Evolutionary conservation across 2,797 vertebrate species (phyloP).

Genomic region (Lepilemur ruficaudatus): DNA sequence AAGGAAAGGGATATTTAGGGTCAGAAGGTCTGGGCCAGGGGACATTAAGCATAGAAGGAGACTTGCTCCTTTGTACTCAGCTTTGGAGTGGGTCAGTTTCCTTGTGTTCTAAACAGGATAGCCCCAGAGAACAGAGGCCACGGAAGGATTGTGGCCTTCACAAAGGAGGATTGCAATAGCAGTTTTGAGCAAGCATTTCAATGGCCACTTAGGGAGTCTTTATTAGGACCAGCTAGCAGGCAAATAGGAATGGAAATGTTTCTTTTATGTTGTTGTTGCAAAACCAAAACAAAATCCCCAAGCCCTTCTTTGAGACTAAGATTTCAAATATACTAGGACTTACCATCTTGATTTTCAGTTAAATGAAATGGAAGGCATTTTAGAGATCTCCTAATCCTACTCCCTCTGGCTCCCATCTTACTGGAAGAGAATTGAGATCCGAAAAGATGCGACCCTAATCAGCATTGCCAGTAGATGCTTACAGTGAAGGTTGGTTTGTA

Average conservation of each 20-base stretch:
- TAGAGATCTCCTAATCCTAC: neutral
- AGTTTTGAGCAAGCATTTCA: conserved; percentile 41
- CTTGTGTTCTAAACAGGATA: conserved; percentile 73
- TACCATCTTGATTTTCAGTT: conserved; percentile 44
- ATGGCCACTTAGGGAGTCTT: conserved; percentile 20
- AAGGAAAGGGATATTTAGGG: conserved; percentile 76
- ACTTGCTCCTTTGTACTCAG: conserved; percentile 62
- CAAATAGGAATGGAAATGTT: conserved; percentile 30
- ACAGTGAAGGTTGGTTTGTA: neutral
- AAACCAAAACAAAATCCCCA: conserved; percentile 51
- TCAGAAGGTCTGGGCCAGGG: conserved; percentile 61
- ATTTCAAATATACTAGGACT: conserved; percentile 33
- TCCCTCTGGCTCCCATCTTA: conserved; percentile 25
- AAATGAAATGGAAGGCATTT: conserved; percentile 32
- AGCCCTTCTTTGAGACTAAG: neutral
- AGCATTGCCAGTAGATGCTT: neutral
- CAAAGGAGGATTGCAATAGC: neutral
- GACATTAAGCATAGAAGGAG: conserved; percentile 53
- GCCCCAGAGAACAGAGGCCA: conserved; percentile 54
- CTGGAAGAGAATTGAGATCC: neutral
- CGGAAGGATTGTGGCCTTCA: conserved; percentile 33
- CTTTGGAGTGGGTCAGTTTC: conserved; percentile 65
- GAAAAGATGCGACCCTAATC: conserved; percentile 22
- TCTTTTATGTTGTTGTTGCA: conserved; percentile 39
- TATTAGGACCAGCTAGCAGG: conserved; percentile 2